Evolutionary conservation across 1,140 invertebrate genomes (phyloP).

Genomic region (Drosophila serrata): DNA sequence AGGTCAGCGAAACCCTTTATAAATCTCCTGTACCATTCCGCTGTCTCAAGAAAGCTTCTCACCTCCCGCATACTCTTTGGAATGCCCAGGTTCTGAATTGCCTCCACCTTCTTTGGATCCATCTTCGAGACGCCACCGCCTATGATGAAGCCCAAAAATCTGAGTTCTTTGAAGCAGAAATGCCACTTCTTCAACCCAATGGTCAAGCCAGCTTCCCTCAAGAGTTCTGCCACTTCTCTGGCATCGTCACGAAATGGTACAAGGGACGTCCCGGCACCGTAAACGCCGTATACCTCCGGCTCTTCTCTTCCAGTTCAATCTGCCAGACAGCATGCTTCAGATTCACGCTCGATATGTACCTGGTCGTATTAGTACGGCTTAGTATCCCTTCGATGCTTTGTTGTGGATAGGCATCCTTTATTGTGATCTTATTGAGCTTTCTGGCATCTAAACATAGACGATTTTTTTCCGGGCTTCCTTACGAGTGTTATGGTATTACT

Average conservation of each 20-base stretch:
- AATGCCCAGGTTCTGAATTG: constrained; percentile 22
- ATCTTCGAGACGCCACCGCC: constrained; percentile 9
- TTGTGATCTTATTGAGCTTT: too few relatives aligned
- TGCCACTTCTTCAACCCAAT: too few relatives aligned
- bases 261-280: neutral
- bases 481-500: neutral
- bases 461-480: too few relatives aligned
- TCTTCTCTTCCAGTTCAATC: too few relatives aligned
- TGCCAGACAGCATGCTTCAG: too few relatives aligned
- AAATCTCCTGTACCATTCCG: constrained; percentile 26
- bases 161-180: constrained; percentile 61
- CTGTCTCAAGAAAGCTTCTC: neutral
- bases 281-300: too few relatives aligned
- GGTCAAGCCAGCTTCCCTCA: constrained; percentile 18
- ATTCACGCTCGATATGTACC: too few relatives aligned
- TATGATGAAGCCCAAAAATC: constrained; percentile 23
- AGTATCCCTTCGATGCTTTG: too few relatives aligned
- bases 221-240: neutral
- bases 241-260: neutral
- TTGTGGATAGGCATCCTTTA: too few relatives aligned
- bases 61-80: constrained; percentile 19
- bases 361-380: too few relatives aligned
- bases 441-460: too few relatives aligned
- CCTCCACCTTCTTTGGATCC: constrained; percentile 42
- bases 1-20: constrained; percentile 14